Conservation (phyloP, 2,888 invertebrate genomes). For the Rhingia campestris region DNA sequence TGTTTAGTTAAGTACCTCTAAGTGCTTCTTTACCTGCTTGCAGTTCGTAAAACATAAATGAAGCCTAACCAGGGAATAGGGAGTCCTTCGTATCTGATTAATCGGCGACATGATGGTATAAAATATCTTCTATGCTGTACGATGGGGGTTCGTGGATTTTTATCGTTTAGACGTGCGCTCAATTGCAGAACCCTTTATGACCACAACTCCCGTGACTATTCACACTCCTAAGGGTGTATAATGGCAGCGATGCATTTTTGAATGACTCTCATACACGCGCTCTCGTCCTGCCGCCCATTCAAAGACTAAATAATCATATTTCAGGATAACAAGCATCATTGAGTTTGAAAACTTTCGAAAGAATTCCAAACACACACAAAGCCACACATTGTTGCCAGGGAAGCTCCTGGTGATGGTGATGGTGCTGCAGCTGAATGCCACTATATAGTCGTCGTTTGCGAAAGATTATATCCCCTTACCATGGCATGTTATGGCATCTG, state of each 20-base stretch:
- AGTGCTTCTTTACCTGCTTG: slow-evolving; percentile 5
- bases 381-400: slow-evolving; percentile 6
- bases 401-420: too few species aligned
- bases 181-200: slow-evolving; percentile 25
- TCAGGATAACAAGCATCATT: slow-evolving; percentile 69
- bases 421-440: neutral
- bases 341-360: slow-evolving; percentile 54
- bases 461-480: slow-evolving; percentile 35
- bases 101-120: slow-evolving; percentile 33
- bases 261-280: slow-evolving; percentile 4
- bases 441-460: slow-evolving; percentile 35
- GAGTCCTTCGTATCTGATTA: slow-evolving; percentile 24
- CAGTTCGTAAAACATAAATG: slow-evolving; percentile 27
- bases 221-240: slow-evolving; percentile 1
- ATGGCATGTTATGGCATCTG: slow-evolving; percentile 20
- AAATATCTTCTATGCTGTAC: slow-evolving; percentile 9
- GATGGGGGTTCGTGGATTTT: slow-evolving; percentile 4
- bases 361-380: slow-evolving; percentile 2
- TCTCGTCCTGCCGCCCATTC: slow-evolving; percentile 27
- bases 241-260: slow-evolving; percentile 22
- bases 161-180: slow-evolving; percentile 57
- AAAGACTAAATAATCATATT: slow-evolving; percentile 65
- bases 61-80: neutral
- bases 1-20: neutral
- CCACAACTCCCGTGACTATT: too few species aligned